Percentiles rank a stretch among this genome's conserved stretches.
Conservation (phyloP, 2,113 vertebrate species). For the Gambusia holbrooki region DNA sequence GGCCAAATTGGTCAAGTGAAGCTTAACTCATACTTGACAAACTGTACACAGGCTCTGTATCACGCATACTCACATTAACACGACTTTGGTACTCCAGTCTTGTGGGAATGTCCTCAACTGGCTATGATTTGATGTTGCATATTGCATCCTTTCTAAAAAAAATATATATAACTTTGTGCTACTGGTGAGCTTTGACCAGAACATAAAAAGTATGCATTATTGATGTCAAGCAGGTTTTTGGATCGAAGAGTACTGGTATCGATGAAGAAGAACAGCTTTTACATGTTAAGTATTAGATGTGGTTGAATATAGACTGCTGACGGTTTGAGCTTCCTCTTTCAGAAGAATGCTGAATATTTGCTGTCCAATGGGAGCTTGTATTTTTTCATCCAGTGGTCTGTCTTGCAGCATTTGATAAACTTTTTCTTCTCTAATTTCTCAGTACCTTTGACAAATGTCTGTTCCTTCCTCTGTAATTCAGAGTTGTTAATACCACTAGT, state of each 20-base stretch:
- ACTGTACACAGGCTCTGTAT: slow-evolving; percentile 37
- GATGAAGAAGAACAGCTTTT: slow-evolving; percentile 56
- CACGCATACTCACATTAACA: slow-evolving; percentile 19
- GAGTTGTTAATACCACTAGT: slow-evolving; percentile 80
- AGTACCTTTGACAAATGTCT: slow-evolving; percentile 71
- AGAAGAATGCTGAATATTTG: slow-evolving; percentile 61
- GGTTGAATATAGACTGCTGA: slow-evolving; percentile 58
- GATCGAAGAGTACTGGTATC: slow-evolving; percentile 48
- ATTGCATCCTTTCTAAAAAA: slow-evolving; percentile 48
- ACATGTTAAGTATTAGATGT: slow-evolving; percentile 60
- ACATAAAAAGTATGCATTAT: slow-evolving; percentile 49
- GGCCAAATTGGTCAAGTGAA: slow-evolving; percentile 74
- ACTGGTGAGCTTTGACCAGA: slow-evolving; percentile 55
- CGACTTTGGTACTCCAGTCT: slow-evolving; percentile 51
- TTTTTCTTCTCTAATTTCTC: slow-evolving; percentile 63
- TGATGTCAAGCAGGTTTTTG: slow-evolving; percentile 54
- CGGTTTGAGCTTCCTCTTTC: slow-evolving; percentile 72
- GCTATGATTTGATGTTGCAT: slow-evolving; percentile 54
- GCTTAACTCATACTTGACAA: slow-evolving; percentile 60
- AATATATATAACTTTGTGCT: slow-evolving; percentile 32
- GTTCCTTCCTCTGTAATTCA: slow-evolving; percentile 73
- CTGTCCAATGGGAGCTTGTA: slow-evolving; percentile 66
- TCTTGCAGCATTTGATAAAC: slow-evolving; percentile 72
- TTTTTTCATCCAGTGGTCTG: slow-evolving; percentile 69
- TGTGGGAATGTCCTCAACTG: slow-evolving; percentile 49